Evolutionary conservation across 2,888 invertebrate genomes (phyloP).

Genomic region (Carcina quercana): DNA sequence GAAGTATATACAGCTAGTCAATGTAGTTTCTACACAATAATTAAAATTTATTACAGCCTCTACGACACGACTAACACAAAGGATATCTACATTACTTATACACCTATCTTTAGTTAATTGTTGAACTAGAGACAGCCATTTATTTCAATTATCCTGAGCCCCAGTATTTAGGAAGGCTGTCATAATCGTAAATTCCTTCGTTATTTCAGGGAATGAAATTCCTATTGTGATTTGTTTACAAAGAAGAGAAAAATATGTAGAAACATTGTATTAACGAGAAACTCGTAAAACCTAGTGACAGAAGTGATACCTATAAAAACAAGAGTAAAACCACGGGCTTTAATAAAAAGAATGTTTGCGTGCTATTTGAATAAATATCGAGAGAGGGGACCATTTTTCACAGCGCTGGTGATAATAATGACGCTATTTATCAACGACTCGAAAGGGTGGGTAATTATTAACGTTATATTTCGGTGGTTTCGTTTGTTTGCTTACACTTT

Average conservation of each 20-base stretch:
- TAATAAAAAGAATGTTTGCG: slow-evolving; percentile 46
- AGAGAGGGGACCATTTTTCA: slow-evolving; percentile 60
- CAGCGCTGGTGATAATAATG: slow-evolving; percentile 65
- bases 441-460: slow-evolving; percentile 70
- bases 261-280: too few relatives aligned
- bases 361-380: slow-evolving; percentile 66
- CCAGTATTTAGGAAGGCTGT: too few relatives aligned
- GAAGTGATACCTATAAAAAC: slow-evolving; percentile 10
- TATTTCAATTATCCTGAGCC: slow-evolving; percentile 27
- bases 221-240: too few relatives aligned
- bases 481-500: slow-evolving; percentile 63
- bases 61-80: slow-evolving; percentile 2
- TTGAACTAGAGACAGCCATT: slow-evolving; percentile 18
- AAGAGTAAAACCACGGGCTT: slow-evolving; percentile 28
- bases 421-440: slow-evolving; percentile 68
- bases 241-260: too few relatives aligned
- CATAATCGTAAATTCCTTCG: too few relatives aligned
- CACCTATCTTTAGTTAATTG: slow-evolving; percentile 12
- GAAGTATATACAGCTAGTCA: too few relatives aligned
- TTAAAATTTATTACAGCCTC: too few relatives aligned
- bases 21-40: too few relatives aligned
- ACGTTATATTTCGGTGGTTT: slow-evolving; percentile 58
- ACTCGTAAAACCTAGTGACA: not conserved
- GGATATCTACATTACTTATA: slow-evolving; percentile 5
- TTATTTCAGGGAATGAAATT: too few relatives aligned